Percentiles rank a stretch among this genome's conserved stretches.
These are phyloP conservation scores for Lepidurus couesii DNA, from an alignment of 1,140 invertebrate species.

Conservation along the genomic window DNA sequence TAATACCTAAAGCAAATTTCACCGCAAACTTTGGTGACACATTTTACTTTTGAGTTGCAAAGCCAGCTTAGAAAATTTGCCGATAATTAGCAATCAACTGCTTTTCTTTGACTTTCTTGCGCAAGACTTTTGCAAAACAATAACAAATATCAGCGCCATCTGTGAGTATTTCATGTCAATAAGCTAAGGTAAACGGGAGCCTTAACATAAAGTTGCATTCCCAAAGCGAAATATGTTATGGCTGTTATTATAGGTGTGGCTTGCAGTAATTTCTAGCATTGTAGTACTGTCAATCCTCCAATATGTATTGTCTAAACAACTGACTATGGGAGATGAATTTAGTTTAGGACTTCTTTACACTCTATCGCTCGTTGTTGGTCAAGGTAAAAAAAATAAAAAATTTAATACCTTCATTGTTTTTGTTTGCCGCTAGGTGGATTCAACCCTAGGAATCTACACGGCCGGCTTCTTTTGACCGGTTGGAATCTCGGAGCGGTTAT, in stretches of 20 bases:
- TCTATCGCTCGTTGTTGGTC: not conserved
- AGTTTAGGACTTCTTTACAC: not conserved
- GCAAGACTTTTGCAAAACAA: too few relatives aligned
- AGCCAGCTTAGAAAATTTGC: too few relatives aligned
- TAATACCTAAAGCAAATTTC: too few relatives aligned
- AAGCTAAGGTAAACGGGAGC: too few relatives aligned
- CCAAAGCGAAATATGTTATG: not conserved
- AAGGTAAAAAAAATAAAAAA: not conserved
- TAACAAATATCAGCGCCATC: too few relatives aligned
- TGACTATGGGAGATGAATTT: not conserved
- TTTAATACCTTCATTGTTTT: not conserved
- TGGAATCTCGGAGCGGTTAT: constrained; percentile 1
- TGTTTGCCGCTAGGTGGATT: not conserved
- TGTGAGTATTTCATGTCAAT: too few relatives aligned
- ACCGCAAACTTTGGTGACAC: too few relatives aligned
- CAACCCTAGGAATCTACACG: not conserved
- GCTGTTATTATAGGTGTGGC: not conserved
- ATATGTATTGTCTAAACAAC: not conserved
- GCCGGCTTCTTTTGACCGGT: not conserved
- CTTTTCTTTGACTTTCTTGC: too few relatives aligned
- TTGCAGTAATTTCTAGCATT: not conserved
- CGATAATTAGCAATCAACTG: too few relatives aligned
- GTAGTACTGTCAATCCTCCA: not conserved
- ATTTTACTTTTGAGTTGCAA: too few relatives aligned
- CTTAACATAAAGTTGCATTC: not conserved